Percentiles rank a stretch among this genome's conserved stretches.
These are phyloP conservation scores for Pygmarrhopalites habei DNA, from an alignment of 1,140 invertebrate species.

Conservation along the genomic window DNA sequence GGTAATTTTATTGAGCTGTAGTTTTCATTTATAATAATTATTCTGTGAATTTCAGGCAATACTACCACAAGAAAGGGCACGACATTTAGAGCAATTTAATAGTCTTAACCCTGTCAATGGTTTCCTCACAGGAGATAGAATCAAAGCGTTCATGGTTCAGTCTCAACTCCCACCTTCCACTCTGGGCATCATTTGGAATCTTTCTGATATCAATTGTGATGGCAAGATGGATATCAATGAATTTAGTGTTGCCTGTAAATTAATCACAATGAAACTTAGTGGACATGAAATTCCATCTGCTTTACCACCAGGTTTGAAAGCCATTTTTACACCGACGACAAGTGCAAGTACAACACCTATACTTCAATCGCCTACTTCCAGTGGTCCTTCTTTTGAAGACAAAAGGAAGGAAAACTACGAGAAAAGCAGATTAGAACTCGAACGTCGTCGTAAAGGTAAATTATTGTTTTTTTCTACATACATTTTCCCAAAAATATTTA, in stretches of 20 bases:
- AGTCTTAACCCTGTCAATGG: slow-evolving; percentile 78
- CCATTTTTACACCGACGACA: slow-evolving; percentile 22
- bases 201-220: slow-evolving; percentile 95
- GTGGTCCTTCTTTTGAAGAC: slow-evolving; percentile 81
- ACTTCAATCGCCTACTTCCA: slow-evolving; percentile 21
- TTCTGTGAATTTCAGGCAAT: too few species aligned
- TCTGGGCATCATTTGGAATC: slow-evolving; percentile 66
- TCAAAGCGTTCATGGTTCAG: slow-evolving; percentile 85
- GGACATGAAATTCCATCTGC: slow-evolving; percentile 80
- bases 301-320: slow-evolving; percentile 64
- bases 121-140: slow-evolving; percentile 82
- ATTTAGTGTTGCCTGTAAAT: slow-evolving; percentile 95
- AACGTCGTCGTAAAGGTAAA: slow-evolving; percentile 81
- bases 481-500: too few species aligned
- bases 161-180: slow-evolving; percentile 79
- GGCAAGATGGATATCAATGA: slow-evolving; percentile 94
- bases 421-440: slow-evolving; percentile 94
- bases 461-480: too few species aligned
- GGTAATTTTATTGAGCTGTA: too few species aligned
- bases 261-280: slow-evolving; percentile 87
- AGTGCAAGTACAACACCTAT: slow-evolving; percentile 24
- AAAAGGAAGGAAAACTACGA: slow-evolving; percentile 95
- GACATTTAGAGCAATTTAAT: slow-evolving; percentile 87
- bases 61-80: slow-evolving; percentile 70
- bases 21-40: too few species aligned